Conservation (phyloP, 2,113 vertebrate genomes). For the Glareola pratincola region DNA sequence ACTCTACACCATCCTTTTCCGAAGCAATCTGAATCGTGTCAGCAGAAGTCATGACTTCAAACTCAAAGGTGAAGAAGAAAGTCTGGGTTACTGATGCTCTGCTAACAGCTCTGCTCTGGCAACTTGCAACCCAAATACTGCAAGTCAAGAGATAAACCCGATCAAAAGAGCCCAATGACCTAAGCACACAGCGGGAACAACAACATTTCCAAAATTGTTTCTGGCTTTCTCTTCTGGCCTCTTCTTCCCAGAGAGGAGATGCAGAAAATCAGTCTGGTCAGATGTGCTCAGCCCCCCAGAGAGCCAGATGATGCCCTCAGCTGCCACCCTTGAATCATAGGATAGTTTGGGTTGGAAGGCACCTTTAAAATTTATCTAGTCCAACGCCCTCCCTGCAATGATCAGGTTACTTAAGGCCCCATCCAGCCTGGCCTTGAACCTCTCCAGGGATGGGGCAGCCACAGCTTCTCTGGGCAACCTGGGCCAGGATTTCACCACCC, state of each 20-base stretch:
- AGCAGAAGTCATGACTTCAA: background rate
- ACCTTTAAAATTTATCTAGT: too few relatives aligned
- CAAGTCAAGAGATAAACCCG: background rate
- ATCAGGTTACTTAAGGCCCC: too few relatives aligned
- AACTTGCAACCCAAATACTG: background rate
- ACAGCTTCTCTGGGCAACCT: too few relatives aligned
- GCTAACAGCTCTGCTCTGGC: background rate
- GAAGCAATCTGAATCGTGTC: background rate
- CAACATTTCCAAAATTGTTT: background rate
- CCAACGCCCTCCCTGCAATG: too few relatives aligned
- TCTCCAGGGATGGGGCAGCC: too few relatives aligned
- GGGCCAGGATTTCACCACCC: too few relatives aligned
- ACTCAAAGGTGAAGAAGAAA: background rate
- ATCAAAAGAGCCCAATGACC: background rate
- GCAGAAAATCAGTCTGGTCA: background rate
- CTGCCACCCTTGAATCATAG: too few relatives aligned
- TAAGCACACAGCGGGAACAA: background rate
- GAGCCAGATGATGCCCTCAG: background rate
- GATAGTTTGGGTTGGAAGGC: too few relatives aligned
- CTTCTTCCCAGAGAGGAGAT: background rate
- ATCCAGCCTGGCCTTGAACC: too few relatives aligned
- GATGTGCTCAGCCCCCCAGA: fast-evolving
- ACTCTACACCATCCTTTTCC: background rate
- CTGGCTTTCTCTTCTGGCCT: background rate
- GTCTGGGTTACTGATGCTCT: background rate